Base-by-base conservation (phyloP, 2,888 invertebrate species). In the Heliconius ismenius region DNA sequence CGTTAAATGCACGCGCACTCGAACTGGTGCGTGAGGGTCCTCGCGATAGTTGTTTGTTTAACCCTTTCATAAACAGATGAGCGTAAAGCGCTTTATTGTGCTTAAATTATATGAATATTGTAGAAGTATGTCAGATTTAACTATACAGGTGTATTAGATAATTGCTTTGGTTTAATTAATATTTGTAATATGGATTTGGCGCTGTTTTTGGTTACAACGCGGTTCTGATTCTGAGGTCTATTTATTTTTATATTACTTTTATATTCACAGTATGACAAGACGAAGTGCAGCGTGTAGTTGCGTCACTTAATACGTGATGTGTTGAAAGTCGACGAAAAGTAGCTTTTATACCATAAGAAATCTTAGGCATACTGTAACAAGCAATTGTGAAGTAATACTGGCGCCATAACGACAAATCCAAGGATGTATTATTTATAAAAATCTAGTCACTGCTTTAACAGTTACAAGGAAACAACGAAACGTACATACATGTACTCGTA, bases 1-100 rank as follows among this genome's bases (percentile, higher is more conserved):
- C 70, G 70, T 70, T 70, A 76, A 76, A 76, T 70, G 70, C 75
- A 76, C 75, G 70, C 75, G 43, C 63, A 76, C 75, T 76, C 60
- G 63, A 70, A 63, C 62, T 63, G 70, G 68, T 76, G 70, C 75
- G 75, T 76, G 75, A 69, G 75, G 32, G 39, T 70, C 43, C 75
- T 74, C 69, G 70, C 70, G 39, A 70, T 62, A 62, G 62, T 75
- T 69, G 58, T 65, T 60, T 68, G 68, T 39, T 43, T 58, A 68
- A 75, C 68, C 58, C 49, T 69, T 75, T 67, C 75, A 75, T 68
- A 75, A 62, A 60, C 70, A 70, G 70, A 70, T 54, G 54, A 67
- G 67, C 18, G 6, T 39, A 39, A 36, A 32, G 65, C 28, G 26
- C 32, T 54, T 58, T 15, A 70, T 54, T 36, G 13, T 49, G 39